Evolutionary conservation across 2,888 invertebrate species (phyloP).

Genomic region (Habrosyne pyritoides): DNA sequence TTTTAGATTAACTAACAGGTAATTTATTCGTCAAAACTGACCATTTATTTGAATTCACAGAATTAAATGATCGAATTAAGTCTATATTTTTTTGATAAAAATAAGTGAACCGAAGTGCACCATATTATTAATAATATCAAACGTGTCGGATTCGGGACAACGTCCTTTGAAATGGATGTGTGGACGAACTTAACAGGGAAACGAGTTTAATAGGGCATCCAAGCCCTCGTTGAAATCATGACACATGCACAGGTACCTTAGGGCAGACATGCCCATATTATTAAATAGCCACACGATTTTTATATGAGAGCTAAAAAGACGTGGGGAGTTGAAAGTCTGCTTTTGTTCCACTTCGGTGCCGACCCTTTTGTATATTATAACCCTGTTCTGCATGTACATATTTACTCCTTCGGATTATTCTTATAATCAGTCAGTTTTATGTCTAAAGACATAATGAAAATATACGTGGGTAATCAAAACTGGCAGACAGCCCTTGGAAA

Average conservation of each 20-base stretch:
- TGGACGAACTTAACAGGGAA: slow-evolving; percentile 11
- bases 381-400: slow-evolving; percentile 18
- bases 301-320: slow-evolving; percentile 13
- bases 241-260: not conserved
- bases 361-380: slow-evolving; percentile 55
- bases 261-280: not conserved
- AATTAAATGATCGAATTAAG: too few species aligned
- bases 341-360: slow-evolving; percentile 74
- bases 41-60: too few species aligned
- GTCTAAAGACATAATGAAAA: too few species aligned
- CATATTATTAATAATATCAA: not conserved
- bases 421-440: too few species aligned
- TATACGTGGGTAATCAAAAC: too few species aligned
- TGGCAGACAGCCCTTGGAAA: too few species aligned
- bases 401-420: not conserved
- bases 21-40: too few species aligned
- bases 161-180: slow-evolving; percentile 28
- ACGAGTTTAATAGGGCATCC: slow-evolving; percentile 1
- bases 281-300: not conserved
- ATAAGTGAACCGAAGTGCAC: not conserved
- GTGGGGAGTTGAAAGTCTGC: slow-evolving; percentile 43
- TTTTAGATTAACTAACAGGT: too few species aligned
- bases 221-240: not conserved
- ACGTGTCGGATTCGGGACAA: slow-evolving; percentile 23
- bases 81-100: not conserved